These are phyloP conservation scores for Metaphire vulgaris DNA, from an alignment of 1,140 invertebrate genomes.

Conservation along the genomic window DNA sequence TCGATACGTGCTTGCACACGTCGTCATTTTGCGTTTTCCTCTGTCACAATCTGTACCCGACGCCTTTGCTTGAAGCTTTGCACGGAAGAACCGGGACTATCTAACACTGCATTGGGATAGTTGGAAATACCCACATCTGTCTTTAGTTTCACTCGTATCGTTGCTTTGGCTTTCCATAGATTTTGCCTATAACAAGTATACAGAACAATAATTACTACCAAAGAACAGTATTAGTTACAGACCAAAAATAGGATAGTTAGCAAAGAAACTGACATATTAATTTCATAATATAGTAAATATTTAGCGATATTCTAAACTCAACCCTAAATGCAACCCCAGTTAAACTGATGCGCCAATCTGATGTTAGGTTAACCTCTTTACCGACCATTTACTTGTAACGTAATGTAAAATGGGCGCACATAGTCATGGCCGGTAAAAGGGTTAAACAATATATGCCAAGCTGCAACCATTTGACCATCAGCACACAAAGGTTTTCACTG, in stretches of 20 bases:
- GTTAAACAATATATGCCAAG: not conserved
- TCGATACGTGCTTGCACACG: not conserved
- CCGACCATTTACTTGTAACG: not conserved
- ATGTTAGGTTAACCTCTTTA: too few species aligned
- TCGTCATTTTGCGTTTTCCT: not conserved
- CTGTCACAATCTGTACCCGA: not conserved
- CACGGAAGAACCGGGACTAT: not conserved
- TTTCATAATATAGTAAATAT: too few species aligned
- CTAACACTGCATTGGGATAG: not conserved
- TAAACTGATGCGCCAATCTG: too few species aligned
- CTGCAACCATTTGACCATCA: not conserved
- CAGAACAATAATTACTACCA: too few species aligned
- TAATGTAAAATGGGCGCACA: not conserved
- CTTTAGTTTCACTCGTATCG: not conserved
- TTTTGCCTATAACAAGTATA: too few species aligned
- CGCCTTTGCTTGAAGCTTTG: not conserved
- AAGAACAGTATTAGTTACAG: too few species aligned
- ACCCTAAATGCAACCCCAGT: too few species aligned
- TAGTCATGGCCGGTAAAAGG: not conserved
- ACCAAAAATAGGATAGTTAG: too few species aligned
- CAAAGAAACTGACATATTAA: too few species aligned
- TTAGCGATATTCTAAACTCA: too few species aligned
- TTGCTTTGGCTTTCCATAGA: not conserved
- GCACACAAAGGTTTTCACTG: not conserved
- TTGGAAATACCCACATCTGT: too few species aligned